Evolutionary conservation across 1,140 invertebrate species (phyloP).

Genomic region (Cotesia chilonis): DNA sequence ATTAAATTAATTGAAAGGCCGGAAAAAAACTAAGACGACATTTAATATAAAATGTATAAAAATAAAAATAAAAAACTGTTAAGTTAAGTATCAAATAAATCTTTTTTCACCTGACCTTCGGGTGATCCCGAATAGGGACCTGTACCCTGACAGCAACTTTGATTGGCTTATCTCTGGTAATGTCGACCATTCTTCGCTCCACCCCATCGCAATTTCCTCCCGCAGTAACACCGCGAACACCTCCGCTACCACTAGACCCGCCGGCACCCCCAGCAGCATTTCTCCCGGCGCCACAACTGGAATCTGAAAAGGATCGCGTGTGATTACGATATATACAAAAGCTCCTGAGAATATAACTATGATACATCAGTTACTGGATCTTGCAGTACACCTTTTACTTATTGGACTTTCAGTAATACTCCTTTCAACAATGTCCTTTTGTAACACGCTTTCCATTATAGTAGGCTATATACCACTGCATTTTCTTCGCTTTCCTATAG

Average conservation of each 20-base stretch:
- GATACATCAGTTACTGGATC: constrained; percentile 32
- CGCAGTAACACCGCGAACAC: constrained; percentile 44
- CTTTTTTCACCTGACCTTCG: constrained; percentile 71
- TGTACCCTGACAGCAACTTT: constrained; percentile 82
- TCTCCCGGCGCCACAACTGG: constrained; percentile 45
- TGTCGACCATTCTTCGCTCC: constrained; percentile 78
- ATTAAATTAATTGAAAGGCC: neutral
- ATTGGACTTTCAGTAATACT: neutral
- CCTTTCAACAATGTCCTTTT: constrained; percentile 9
- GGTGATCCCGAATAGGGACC: constrained; percentile 83
- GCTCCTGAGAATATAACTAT: constrained; percentile 7
- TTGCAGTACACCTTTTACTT: constrained; percentile 1
- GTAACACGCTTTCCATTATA: constrained; percentile 3
- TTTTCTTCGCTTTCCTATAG: too few species aligned
- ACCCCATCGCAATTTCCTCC: constrained; percentile 48
- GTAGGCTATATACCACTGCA: too few species aligned
- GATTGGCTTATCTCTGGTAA: constrained; percentile 83
- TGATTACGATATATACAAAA: constrained; percentile 19
- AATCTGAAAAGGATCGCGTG: constrained; percentile 48
- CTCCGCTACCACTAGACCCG: constrained; percentile 28
- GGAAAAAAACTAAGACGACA: constrained; percentile 3
- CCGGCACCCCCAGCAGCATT: constrained; percentile 1
- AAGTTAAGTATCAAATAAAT: too few species aligned
- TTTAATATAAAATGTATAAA: constrained; percentile 12
- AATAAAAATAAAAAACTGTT: neutral